Evolutionary conservation across 2,797 vertebrate species (phyloP).

Genomic region (Melanitta fusca): DNA sequence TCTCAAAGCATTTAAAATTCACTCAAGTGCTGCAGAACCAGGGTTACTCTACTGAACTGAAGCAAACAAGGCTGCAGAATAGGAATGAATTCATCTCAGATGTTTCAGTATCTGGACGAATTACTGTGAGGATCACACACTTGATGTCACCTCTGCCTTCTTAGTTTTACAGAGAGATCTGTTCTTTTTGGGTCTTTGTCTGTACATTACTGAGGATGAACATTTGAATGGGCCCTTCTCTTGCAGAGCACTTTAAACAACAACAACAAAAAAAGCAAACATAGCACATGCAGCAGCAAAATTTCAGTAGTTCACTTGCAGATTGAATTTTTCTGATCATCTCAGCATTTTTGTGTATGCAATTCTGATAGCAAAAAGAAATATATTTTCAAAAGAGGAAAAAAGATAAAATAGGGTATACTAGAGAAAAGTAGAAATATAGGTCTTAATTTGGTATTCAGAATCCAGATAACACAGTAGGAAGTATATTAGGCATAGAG

Average conservation of each 20-base stretch:
- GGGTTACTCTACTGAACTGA: not conserved
- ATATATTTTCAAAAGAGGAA: not conserved
- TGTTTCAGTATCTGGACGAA: not conserved
- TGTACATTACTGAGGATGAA: not conserved
- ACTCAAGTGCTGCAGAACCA: not conserved
- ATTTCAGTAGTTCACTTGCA: not conserved
- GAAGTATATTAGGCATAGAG: not conserved
- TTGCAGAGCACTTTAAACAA: not conserved
- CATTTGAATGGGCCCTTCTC: not conserved
- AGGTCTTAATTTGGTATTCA: not conserved
- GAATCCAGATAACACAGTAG: not conserved
- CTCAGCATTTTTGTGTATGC: not conserved
- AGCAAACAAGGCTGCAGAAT: not conserved
- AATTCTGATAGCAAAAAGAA: not conserved
- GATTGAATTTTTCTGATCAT: not conserved
- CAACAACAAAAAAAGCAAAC: not conserved
- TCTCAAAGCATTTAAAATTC: conserved; percentile 26
- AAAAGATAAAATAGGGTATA: not conserved
- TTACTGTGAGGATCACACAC: not conserved
- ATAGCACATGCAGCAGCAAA: not conserved
- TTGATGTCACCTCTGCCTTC: not conserved
- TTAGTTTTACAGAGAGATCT: not conserved
- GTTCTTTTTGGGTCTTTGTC: not conserved
- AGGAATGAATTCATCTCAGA: not conserved
- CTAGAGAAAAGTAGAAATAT: not conserved